Percentiles rank a stretch among this genome's conserved stretches.
Evolutionary conservation across 2,113 vertebrate species (phyloP).

Genomic region (Eulemur macaco): DNA sequence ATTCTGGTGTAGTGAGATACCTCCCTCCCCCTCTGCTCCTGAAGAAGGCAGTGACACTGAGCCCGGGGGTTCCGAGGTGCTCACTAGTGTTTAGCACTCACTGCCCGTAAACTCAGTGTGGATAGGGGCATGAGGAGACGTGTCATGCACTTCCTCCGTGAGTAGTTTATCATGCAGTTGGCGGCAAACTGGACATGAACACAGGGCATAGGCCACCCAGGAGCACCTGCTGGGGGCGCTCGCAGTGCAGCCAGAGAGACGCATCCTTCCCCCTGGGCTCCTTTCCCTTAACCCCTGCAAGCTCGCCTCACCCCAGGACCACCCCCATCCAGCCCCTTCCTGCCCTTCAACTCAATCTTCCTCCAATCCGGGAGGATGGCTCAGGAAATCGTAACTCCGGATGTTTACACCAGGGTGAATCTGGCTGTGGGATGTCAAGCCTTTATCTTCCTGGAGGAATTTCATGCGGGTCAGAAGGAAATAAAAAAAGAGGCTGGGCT

Average conservation of each 20-base stretch:
- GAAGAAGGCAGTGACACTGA: background rate
- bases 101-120: background rate
- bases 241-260: background rate
- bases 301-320: background rate
- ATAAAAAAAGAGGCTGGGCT: background rate
- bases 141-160: background rate
- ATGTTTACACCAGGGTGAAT: background rate
- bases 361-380: background rate
- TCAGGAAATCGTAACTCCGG: background rate
- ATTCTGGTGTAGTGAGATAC: background rate
- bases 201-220: accelerated
- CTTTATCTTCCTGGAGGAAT: background rate
- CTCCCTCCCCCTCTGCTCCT: background rate
- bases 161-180: background rate
- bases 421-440: background rate
- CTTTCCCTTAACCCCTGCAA: background rate
- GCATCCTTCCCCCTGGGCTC: background rate
- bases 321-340: background rate
- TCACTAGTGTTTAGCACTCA: background rate
- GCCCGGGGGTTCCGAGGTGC: background rate
- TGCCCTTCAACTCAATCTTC: background rate
- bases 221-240: background rate
- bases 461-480: background rate
- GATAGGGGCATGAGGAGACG: background rate
- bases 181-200: background rate